phyloP scores from a whole-genome alignment of 2,888 invertebrate species.

The Volucella inanis region DNA sequence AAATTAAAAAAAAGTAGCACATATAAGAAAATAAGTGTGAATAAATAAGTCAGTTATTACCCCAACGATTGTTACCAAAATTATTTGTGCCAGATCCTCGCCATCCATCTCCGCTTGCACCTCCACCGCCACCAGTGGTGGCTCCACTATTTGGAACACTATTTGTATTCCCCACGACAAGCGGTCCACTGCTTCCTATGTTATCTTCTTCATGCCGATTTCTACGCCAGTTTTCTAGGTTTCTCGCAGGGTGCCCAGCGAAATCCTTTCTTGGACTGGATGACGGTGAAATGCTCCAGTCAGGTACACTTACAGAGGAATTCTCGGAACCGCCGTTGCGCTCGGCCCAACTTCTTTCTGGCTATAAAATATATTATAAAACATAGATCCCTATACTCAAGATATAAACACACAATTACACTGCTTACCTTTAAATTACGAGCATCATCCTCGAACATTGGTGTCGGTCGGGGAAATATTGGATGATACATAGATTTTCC shows the following conservation, averaged over 20 bases:
- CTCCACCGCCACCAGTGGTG: constrained; percentile 6
- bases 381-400: neutral
- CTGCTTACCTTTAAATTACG: constrained; percentile 70
- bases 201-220: constrained; percentile 80
- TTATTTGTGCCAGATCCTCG: constrained; percentile 69
- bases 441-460: constrained; percentile 80
- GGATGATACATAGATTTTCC: constrained; percentile 81
- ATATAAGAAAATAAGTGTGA: neutral
- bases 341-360: constrained; percentile 81
- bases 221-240: constrained; percentile 82
- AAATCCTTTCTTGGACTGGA: constrained; percentile 83
- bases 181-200: constrained; percentile 32
- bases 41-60: constrained; percentile 73
- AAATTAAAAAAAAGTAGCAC: constrained; percentile 1
- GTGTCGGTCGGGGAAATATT: constrained; percentile 80
- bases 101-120: constrained; percentile 74
- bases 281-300: constrained; percentile 81
- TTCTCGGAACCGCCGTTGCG: constrained; percentile 80
- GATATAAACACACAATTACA: neutral
- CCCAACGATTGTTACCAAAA: constrained; percentile 79
- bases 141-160: constrained; percentile 37
- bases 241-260: constrained; percentile 78
- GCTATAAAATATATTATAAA: constrained; percentile 66
- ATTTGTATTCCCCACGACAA: constrained; percentile 22
- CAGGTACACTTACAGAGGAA: constrained; percentile 69